Percentiles rank a stretch among this genome's conserved stretches.
Evolutionary conservation across 2,888 invertebrate species (phyloP).

Genomic region (Drosophila formosana): DNA sequence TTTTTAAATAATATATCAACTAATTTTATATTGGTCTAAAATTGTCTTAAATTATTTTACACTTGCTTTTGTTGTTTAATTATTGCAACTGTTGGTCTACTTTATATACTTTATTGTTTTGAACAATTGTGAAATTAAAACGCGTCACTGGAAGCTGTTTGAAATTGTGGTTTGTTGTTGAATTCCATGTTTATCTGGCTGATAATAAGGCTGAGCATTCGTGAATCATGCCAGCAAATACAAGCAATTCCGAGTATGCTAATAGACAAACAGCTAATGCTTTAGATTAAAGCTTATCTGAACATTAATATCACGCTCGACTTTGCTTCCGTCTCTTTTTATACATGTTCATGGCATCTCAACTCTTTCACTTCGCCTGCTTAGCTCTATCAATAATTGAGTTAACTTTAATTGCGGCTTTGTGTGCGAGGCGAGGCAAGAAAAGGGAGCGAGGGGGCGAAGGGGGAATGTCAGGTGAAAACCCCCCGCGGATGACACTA

Average conservation of each 20-base stretch:
- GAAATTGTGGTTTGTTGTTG: neutral
- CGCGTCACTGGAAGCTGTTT: neutral
- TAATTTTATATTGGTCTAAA: too few relatives aligned
- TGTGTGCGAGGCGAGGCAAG: slow-evolving; percentile 1
- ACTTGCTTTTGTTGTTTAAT: too few relatives aligned
- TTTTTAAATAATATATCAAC: too few relatives aligned
- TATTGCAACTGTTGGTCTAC: too few relatives aligned
- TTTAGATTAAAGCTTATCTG: neutral
- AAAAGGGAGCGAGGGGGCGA: neutral
- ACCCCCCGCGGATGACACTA: slow-evolving; percentile 47
- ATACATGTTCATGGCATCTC: neutral
- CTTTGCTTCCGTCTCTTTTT: neutral
- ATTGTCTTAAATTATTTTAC: too few relatives aligned
- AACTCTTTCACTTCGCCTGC: slow-evolving; percentile 1
- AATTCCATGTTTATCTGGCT: neutral
- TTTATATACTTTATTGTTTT: too few relatives aligned
- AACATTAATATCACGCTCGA: neutral
- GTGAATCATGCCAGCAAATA: neutral
- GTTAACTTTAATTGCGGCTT: slow-evolving; percentile 25
- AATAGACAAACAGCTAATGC: neutral
- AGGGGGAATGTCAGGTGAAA: neutral
- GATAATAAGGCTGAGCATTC: too few relatives aligned
- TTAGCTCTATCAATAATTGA: slow-evolving; percentile 23
- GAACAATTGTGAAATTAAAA: too few relatives aligned
- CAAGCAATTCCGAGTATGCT: too few relatives aligned